Evolutionary conservation across 37 sponge, comb jelly and placozoan genomes (phyloP), one percentile per base, ranked within the genome.

Genomic region (Mnemiopsis leidyi): DNA sequence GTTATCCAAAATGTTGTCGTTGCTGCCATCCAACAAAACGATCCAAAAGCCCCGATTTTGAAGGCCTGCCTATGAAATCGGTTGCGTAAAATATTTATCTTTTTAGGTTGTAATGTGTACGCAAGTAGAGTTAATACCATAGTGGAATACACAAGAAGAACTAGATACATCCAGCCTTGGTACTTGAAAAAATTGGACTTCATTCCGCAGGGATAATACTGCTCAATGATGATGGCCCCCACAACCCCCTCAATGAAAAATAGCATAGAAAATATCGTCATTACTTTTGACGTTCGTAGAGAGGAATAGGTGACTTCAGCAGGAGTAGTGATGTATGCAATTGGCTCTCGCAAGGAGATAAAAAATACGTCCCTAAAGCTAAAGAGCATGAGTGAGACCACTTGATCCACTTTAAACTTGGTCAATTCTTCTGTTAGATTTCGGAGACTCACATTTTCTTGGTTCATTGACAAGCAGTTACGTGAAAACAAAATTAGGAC

Each of bases 301-400:
- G 73, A 69, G 29, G 7, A 16, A 25, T 69, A 69, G 7, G 73
- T 28, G 2, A 69, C 73, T 25, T 69, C n/a, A 2, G 73, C 2
- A 3, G 73, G 73, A 23, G 3, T 20, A 20, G 73, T 28, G 1
- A 69, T 21, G 73, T 69, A 69, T 28, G 73, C 73, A 16, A 69
- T 25, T 69, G 73, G 73, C 21, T 69, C 2, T 69, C 73, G 24
- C 21, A 69, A 28, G 1, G 73, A 69, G 3, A 69, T 69, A 25
- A 69, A 16, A 69, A 69, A 69, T 25, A 69, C 9, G n/a, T 69
- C 73, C 73, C 73, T 5, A 69, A 69, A n/a, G n/a, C 73, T 69
- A 25, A 69, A 69, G 1, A 69, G 73, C 61, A 48, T 48, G 5
- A 48, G 13, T 13, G 61, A 48, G 5, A 48, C 5, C 9, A 48